Evolutionary conservation across 2,113 vertebrate genomes (phyloP), one percentile per base, ranked within the genome.

Genomic region (Calcarius ornatus): DNA sequence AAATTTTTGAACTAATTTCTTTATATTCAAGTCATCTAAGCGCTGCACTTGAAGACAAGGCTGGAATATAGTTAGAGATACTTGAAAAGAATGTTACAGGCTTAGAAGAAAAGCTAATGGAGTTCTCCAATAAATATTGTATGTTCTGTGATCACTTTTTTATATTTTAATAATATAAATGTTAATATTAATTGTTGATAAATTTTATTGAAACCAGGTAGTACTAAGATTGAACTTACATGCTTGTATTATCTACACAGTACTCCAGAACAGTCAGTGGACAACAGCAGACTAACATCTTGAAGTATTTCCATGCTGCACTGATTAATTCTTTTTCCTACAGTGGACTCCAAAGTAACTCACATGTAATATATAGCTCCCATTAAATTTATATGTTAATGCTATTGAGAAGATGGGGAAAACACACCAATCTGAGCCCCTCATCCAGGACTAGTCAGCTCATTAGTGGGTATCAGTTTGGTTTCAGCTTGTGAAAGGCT

Each of bases 361-460:
- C 14, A 18, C 3, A 4, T 64, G n/a, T 42, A 63, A 47, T 33
- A 51, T 0, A 16, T 9, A 35, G 7, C 48, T 83, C 77, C 30
- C 19, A 13, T 86, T 6, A 80, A 53, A 56, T 31, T 12, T 10
- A 25, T 11, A 22, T 22, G 17, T 80, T 81, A 38, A 68, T 65
- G 24, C 9, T 77, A 4, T 60, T 69, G 54, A 13, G 15, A 35
- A 65, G 38, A 47, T 8, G 23, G 27, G n/a, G 65, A 92, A 68
- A 68, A 21, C 0, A 4, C 7, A 23, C 19, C 22, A 12, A 37
- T 66, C 2, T 1, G 45, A 66, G 38, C 42, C 42, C 5, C 8
- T 65, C 11, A 17, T 51, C 21, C 5, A 77, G 59, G 28, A 64
- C 27, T 60, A 56, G 22, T 72, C 5, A 30, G 10, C 19, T 86